Base-by-base conservation (phyloP, 2,113 vertebrate genomes). In the Mus pahari region DNA sequence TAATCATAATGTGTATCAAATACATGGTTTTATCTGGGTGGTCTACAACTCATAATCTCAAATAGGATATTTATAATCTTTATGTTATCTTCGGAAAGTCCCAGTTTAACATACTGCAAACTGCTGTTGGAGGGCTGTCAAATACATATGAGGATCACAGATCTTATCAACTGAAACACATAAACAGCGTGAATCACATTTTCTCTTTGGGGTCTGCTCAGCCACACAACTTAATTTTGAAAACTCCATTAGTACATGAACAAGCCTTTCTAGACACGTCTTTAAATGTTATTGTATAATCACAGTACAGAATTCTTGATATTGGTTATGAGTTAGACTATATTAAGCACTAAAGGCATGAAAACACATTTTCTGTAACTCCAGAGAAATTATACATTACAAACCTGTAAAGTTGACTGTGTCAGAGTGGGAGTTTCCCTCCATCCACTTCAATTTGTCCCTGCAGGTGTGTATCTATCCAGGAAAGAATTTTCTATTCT, bases 11-110 rank as follows among this genome's bases (percentile, higher is more conserved):
- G 22, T 28, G 17, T 28, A 70, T 87, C 70, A 79, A 86, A 79
- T 50, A 31, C 48, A 39, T 86, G 48, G 14, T 82, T 95, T 96
- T 91, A 70, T 96, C 89, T 96, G 89, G 60, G 82, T 91, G 68
- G 73, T 83, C 89, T 91, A n/a, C n/a, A 82, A 78, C 4, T 83
- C 73, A 71, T 70, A 73, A 83, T 89, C 60, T 82, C 28, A n/a
- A 73, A 70, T 9, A 55, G 24, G n/a, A 64, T 79, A 86, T 94
- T 92, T 89, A 64, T 75, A 64, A 94, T 93, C 75, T 90, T 92
- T 64, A 53, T 50, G 73, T 74, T 39, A 42, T 91, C 74, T 73
- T 73, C 33, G 73, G 73, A 94, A 96, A 96, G 82, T 48, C 14
- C 53, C n/a, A 20, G 86, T 91, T 87, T 94, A 70, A 5, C 24